Evolutionary conservation across 2,797 vertebrate species (phyloP).

Genomic region (Sebastes taczanowskii): DNA sequence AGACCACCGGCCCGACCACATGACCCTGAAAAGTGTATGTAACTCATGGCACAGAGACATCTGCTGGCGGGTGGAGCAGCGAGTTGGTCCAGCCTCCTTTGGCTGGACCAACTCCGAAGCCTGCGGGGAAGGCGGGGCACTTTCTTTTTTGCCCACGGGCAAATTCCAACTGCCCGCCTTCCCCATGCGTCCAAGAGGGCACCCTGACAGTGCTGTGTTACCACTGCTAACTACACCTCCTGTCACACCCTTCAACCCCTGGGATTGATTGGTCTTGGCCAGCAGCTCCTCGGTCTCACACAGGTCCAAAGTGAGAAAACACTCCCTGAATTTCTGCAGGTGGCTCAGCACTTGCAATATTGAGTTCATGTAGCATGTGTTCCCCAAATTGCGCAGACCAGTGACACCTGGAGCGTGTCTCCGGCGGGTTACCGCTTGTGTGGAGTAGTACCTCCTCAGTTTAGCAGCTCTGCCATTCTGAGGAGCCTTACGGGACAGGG

Average conservation of each 20-base stretch:
- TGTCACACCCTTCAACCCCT: conserved; percentile 72
- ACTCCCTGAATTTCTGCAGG: conserved; percentile 98
- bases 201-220: conserved; percentile 64
- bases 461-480: conserved; percentile 79
- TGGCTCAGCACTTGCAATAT: conserved; percentile 99
- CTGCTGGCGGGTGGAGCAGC: conserved; percentile 90
- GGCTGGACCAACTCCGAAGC: conserved; percentile 91
- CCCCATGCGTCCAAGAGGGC: conserved; percentile 77
- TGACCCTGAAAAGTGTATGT: conserved; percentile 98
- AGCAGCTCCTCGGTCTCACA: conserved; percentile 96
- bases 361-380: conserved; percentile 99
- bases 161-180: conserved; percentile 74
- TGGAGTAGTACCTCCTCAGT: conserved; percentile 84
- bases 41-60: conserved; percentile 98
- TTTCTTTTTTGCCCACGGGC: conserved; percentile 72
- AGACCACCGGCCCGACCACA: conserved; percentile 99
- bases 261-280: conserved; percentile 87
- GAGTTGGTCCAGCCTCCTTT: conserved; percentile 85
- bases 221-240: conserved; percentile 81
- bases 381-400: conserved; percentile 96
- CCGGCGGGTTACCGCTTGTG: conserved; percentile 78
- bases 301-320: conserved; percentile 96
- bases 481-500: conserved; percentile 73
- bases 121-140: conserved; percentile 78
- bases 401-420: conserved; percentile 94